Percentiles rank a stretch among this genome's conserved stretches.
Conservation (phyloP, 1,140 invertebrate genomes). For the Drosophila subobscura region DNA sequence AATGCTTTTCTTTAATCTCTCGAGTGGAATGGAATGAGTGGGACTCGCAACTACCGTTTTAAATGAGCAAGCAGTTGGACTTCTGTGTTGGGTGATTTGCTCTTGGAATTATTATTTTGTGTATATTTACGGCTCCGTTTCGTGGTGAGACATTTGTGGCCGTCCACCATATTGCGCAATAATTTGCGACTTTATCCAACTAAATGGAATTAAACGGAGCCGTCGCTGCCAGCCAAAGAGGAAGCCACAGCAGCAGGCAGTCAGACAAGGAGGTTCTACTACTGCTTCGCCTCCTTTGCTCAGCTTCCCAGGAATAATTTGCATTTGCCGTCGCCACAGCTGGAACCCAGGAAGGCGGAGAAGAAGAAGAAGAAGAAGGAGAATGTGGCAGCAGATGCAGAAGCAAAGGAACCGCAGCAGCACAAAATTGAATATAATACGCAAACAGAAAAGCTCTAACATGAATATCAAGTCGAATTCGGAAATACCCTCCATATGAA, state of each 20-base stretch:
- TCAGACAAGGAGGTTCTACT: neutral
- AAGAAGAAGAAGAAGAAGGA: constrained; percentile 3
- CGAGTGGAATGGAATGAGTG: constrained; percentile 7
- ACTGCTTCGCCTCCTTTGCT: neutral
- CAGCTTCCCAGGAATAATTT: constrained; percentile 43
- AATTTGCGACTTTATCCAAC: constrained; percentile 14
- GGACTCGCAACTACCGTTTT: no score
- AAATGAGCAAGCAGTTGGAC: no score
- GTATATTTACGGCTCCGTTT: no score
- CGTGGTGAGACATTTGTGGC: no score
- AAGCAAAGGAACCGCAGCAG: constrained; percentile 25
- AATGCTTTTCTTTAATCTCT: neutral
- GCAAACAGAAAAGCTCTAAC: constrained; percentile 3
- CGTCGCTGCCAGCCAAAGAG: no score
- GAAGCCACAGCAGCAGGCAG: no score
- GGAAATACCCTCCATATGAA: constrained; percentile 15
- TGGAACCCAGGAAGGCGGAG: constrained; percentile 10
- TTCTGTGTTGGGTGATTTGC: neutral
- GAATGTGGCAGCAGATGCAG: constrained; percentile 30
- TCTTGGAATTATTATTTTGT: neutral
- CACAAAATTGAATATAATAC: constrained; percentile 41
- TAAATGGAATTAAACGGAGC: constrained; percentile 34
- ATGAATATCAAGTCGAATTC: neutral
- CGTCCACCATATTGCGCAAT: constrained; percentile 31
- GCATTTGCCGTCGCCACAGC: constrained; percentile 42